phyloP scores from a whole-genome alignment of 2,113 vertebrate genomes.

The Eurystomus gularis region DNA sequence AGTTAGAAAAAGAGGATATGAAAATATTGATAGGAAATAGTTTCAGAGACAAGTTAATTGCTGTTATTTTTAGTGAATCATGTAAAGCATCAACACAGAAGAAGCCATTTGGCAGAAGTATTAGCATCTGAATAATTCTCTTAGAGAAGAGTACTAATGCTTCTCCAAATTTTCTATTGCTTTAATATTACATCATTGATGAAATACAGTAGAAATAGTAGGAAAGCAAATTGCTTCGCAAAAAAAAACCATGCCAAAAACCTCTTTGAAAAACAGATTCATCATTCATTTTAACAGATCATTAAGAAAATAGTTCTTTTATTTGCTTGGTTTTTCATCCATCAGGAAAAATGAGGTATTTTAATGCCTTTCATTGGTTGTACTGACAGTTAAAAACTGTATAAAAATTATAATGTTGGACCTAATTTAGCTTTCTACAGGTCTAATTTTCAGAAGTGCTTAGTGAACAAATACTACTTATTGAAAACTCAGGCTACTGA shows the following conservation, averaged over 20 bases:
- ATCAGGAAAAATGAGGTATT: neutral
- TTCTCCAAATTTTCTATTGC: neutral
- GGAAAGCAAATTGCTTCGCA: neutral
- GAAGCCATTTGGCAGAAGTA: neutral
- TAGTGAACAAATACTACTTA: neutral
- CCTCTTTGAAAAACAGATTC: neutral
- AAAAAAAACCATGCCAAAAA: neutral
- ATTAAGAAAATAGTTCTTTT: neutral
- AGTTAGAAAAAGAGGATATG: neutral
- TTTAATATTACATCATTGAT: neutral
- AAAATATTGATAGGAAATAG: conserved; percentile 30
- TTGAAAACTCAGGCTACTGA: neutral
- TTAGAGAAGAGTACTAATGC: neutral
- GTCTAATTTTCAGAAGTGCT: neutral
- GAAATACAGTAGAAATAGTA: neutral
- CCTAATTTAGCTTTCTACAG: neutral
- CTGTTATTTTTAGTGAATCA: neutral
- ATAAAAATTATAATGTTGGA: neutral
- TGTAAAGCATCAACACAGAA: neutral
- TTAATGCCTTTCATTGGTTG: neutral
- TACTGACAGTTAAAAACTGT: neutral
- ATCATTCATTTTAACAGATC: neutral
- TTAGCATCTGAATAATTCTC: neutral
- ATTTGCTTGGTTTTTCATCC: neutral
- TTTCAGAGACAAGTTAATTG: neutral